Conservation (phyloP, 2,113 vertebrate genomes). For the Mystacornis crossleyi region DNA sequence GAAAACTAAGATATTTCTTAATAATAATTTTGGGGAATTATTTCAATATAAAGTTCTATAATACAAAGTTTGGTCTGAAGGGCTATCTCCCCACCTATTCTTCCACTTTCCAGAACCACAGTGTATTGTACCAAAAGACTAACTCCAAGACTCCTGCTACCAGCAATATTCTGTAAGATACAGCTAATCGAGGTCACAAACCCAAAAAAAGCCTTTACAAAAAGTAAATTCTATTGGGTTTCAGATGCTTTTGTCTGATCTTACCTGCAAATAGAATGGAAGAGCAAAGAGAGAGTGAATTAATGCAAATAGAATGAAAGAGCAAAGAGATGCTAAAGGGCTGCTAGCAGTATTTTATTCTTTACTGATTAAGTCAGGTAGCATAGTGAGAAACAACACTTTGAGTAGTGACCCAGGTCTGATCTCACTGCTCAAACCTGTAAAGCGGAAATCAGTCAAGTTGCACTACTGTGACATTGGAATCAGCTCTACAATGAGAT, state of each 20-base stretch:
- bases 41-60: slow-evolving; percentile 26
- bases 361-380: background rate
- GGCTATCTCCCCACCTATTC: background rate
- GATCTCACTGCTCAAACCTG: background rate
- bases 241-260: slow-evolving; percentile 56
- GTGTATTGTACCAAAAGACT: background rate
- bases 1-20: slow-evolving; percentile 25
- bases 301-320: background rate
- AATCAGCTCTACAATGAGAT: background rate
- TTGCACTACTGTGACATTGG: background rate
- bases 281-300: background rate
- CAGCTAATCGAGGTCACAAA: background rate
- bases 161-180: background rate
- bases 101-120: background rate
- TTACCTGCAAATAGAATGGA: background rate
- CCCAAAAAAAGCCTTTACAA: background rate
- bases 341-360: background rate
- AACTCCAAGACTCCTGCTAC: background rate
- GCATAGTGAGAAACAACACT: background rate
- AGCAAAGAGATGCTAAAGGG: background rate
- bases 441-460: background rate
- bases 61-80: background rate
- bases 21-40: slow-evolving; percentile 14
- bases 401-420: background rate
- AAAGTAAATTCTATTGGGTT: slow-evolving; percentile 5